phyloP scores from a whole-genome alignment of 2,888 invertebrate genomes.

The Cantharis rufa region DNA sequence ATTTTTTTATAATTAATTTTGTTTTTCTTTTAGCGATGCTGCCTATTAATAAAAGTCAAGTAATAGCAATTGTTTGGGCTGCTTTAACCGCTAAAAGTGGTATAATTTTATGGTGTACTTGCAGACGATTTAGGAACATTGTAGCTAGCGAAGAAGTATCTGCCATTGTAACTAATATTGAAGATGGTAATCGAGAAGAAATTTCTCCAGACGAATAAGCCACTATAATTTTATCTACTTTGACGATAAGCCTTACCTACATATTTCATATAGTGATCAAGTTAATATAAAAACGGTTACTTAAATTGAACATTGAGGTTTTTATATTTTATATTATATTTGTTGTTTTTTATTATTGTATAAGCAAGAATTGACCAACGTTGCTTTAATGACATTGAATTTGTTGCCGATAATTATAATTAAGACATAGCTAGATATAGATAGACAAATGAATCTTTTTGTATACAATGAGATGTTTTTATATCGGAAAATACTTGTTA shows the following conservation, averaged over 20 bases:
- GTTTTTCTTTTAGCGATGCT: conserved; percentile 54
- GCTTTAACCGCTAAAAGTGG: conserved; percentile 63
- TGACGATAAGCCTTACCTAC: neutral
- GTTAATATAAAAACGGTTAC: neutral
- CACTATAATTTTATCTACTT: neutral
- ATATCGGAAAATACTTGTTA: neutral
- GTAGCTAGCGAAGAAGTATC: neutral
- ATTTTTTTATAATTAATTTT: neutral
- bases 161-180: neutral
- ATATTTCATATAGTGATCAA: neutral
- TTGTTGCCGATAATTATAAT: neutral
- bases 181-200: neutral
- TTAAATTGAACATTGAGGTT: neutral
- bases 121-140: neutral
- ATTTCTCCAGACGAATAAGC: neutral
- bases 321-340: neutral
- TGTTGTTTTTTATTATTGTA: neutral
- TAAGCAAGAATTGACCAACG: neutral
- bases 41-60: conserved; percentile 57
- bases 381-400: neutral
- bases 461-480: neutral
- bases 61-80: conserved; percentile 60
- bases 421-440: neutral
- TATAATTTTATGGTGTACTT: conserved; percentile 53
- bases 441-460: neutral